Percentiles rank a stretch among this genome's conserved stretches.
Conservation (phyloP, 2,888 invertebrate species). For the Plagodis pulveraria region DNA sequence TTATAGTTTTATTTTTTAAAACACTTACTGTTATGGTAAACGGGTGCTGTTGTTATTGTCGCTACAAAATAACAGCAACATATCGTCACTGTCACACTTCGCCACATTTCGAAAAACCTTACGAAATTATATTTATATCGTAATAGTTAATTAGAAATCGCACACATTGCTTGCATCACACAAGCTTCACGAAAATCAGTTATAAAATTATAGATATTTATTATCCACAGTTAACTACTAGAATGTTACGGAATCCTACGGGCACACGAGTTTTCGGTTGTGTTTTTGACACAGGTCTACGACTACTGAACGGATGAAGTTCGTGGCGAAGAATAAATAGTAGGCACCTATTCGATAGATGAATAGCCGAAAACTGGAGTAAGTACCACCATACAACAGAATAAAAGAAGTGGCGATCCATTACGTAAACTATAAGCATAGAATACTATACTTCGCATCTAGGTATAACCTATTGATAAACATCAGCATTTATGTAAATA, state of each 20-base stretch:
- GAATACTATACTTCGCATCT: too few species aligned
- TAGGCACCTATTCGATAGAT: slow-evolving; percentile 36
- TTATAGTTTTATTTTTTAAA: too few species aligned
- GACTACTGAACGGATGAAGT: slow-evolving; percentile 55
- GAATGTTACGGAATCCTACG: too few species aligned
- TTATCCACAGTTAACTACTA: too few species aligned
- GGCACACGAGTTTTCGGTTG: slow-evolving; percentile 15
- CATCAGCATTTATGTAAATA: too few species aligned
- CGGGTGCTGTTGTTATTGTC: slow-evolving; percentile 50
- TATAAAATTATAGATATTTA: too few species aligned
- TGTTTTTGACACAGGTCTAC: slow-evolving; percentile 46
- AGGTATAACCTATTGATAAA: too few species aligned
- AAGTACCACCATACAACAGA: neutral
- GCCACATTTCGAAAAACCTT: slow-evolving; percentile 45
- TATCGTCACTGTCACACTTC: slow-evolving; percentile 36
- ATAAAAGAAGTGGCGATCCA: neutral
- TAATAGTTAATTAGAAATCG: neutral
- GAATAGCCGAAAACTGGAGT: slow-evolving; percentile 31
- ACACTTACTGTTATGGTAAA: slow-evolving; percentile 59
- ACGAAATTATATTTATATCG: neutral
- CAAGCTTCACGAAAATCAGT: too few species aligned
- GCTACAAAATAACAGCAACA: slow-evolving; percentile 40
- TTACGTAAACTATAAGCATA: too few species aligned
- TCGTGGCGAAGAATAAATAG: slow-evolving; percentile 55
- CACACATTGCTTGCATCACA: neutral